Evolutionary conservation across 2,888 invertebrate genomes (phyloP).

Genomic region (Tuberolachnus salignus): DNA sequence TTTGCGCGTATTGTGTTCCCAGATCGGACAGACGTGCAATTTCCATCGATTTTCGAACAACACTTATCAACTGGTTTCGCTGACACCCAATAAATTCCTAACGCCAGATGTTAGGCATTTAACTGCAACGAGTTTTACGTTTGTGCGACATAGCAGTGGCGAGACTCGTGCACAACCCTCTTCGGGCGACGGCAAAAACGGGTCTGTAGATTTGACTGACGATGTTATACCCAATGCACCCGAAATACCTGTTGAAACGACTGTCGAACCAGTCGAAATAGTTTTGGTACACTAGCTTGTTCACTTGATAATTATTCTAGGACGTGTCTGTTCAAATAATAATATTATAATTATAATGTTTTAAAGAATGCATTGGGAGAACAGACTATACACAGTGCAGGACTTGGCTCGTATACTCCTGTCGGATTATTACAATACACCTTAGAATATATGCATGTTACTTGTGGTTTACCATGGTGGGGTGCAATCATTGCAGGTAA

Average conservation of each 20-base stretch:
- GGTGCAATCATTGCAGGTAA: slow-evolving; percentile 77
- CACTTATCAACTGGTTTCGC: not conserved
- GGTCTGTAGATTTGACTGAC: slow-evolving; percentile 7
- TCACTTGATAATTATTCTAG: not conserved
- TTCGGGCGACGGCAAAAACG: not conserved
- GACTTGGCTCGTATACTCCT: slow-evolving; percentile 79
- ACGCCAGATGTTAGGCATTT: not conserved
- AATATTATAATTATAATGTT: not conserved
- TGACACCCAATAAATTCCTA: not conserved
- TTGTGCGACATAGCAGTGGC: slow-evolving; percentile 21
- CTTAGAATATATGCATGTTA: slow-evolving; percentile 84
- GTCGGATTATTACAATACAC: slow-evolving; percentile 80
- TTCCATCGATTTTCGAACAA: slow-evolving; percentile 12
- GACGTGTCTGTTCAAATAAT: not conserved
- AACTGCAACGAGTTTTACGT: not conserved
- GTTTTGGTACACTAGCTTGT: slow-evolving; percentile 13
- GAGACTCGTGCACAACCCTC: not conserved
- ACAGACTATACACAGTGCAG: slow-evolving; percentile 78
- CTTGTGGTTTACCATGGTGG: slow-evolving; percentile 91
- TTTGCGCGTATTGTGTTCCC: not conserved
- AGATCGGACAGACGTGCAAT: not conserved
- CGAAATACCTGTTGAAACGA: slow-evolving; percentile 22
- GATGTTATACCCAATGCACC: slow-evolving; percentile 30
- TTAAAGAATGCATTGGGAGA: slow-evolving; percentile 67
- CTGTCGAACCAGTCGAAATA: not conserved